phyloP scores from a whole-genome alignment of 2,797 vertebrate species.

The Cottoperca gobio region DNA sequence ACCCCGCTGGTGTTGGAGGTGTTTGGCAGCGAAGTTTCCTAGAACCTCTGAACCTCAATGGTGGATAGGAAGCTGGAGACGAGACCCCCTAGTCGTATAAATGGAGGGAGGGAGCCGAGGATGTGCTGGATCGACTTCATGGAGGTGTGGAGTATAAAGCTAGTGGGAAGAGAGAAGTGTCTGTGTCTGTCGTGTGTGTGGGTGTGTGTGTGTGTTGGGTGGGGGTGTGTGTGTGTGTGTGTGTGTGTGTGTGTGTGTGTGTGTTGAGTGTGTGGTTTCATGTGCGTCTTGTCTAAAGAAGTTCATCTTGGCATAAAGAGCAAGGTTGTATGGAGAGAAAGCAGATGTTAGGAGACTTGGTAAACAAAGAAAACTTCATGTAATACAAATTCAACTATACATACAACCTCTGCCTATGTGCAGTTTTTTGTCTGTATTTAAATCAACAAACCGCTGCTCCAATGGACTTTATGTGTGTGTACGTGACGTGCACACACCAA shows the following conservation, averaged over 20 bases:
- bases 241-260: slow-evolving; percentile 9
- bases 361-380: slow-evolving; percentile 72
- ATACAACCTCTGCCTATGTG: slow-evolving; percentile 73
- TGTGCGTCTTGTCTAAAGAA: slow-evolving; percentile 52
- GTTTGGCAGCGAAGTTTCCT: slow-evolving; percentile 96
- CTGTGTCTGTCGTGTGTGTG: too few species aligned
- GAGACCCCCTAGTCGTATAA: slow-evolving; percentile 78
- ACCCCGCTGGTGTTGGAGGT: slow-evolving; percentile 97
- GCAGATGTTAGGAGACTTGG: slow-evolving; percentile 56
- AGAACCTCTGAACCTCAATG: slow-evolving; percentile 86
- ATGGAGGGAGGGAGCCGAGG: slow-evolving; percentile 52
- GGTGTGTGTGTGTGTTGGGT: slow-evolving; percentile 9
- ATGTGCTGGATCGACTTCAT: slow-evolving; percentile 63
- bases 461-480: slow-evolving; percentile 71
- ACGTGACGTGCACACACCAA: slow-evolving; percentile 46
- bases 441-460: slow-evolving; percentile 80
- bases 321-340: slow-evolving; percentile 64
- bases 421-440: slow-evolving; percentile 77
- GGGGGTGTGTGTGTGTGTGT: slow-evolving; percentile 10
- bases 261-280: slow-evolving; percentile 25
- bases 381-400: slow-evolving; percentile 67
- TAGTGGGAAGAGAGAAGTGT: slow-evolving; percentile 37
- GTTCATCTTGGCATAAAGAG: slow-evolving; percentile 53
- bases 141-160: slow-evolving; percentile 48
- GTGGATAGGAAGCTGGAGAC: slow-evolving; percentile 85